These are phyloP conservation scores for Nestor notabilis DNA, from an alignment of 2,113 vertebrate species.

Conservation along the genomic window DNA sequence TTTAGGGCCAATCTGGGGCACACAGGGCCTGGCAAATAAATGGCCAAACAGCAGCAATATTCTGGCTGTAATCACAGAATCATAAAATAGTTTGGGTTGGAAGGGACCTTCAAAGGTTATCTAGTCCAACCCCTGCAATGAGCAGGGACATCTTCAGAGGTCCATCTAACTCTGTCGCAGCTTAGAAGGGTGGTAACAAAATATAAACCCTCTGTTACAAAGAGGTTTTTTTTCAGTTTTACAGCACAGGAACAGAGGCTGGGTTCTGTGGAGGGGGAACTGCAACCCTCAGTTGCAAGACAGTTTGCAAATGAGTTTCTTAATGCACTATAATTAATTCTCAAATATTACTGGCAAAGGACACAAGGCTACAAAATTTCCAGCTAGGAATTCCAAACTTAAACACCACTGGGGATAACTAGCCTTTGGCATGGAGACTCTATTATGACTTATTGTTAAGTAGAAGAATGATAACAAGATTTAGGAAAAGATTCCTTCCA, in stretches of 20 bases:
- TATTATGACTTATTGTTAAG: background rate
- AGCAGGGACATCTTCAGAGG: background rate
- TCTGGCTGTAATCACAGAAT: background rate
- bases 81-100: background rate
- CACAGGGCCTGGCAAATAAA: background rate
- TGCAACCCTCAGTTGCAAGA: background rate
- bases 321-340: background rate
- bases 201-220: background rate
- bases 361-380: background rate
- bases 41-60: rapidly evolving
- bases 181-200: background rate
- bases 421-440: background rate
- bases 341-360: background rate
- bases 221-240: background rate
- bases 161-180: background rate
- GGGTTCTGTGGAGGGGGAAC: background rate
- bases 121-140: background rate
- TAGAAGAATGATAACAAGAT: background rate
- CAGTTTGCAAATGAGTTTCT: background rate
- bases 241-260: background rate
- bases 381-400: background rate
- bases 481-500: background rate
- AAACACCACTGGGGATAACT: background rate
- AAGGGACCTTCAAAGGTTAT: background rate
- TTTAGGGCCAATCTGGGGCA: background rate